Percentiles rank a stretch among this genome's conserved stretches.
Conservation (phyloP, 2,888 invertebrate species). For the Drosophila fulvimacula region DNA sequence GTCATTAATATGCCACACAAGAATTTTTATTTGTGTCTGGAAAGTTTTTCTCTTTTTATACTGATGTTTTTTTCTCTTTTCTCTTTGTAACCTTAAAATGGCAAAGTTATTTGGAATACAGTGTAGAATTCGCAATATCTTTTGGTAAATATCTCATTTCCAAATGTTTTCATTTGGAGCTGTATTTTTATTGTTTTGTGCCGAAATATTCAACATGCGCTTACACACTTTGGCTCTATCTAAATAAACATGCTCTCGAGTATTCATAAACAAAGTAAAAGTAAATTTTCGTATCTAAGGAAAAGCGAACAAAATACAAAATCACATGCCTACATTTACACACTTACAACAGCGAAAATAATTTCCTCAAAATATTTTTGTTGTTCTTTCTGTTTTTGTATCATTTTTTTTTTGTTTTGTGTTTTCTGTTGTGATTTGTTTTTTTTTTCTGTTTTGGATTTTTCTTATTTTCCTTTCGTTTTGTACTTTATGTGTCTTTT, state of each 20-base stretch:
- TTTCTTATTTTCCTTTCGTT: conserved; percentile 28
- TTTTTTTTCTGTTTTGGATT: conserved; percentile 67
- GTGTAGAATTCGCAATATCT: conserved; percentile 12
- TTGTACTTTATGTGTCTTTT: conserved; percentile 53
- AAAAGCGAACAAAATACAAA: conserved; percentile 24
- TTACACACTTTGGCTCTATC: conserved; percentile 64
- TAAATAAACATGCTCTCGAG: conserved; percentile 72
- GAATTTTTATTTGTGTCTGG: conserved; percentile 27
- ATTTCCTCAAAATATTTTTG: conserved; percentile 53
- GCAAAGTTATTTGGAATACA: conserved; percentile 12
- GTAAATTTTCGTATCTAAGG: conserved; percentile 23
- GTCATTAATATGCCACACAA: conserved; percentile 51
- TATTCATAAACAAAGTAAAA: conserved; percentile 57
- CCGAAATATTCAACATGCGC: conserved; percentile 47
- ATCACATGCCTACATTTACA: conserved; percentile 32
- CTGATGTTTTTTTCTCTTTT: no score
- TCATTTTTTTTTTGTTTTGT: conserved; percentile 37
- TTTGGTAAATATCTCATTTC: conserved; percentile 4
- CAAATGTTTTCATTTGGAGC: conserved; percentile 14
- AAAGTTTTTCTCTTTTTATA: conserved; percentile 33
- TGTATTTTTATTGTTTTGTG: conserved; percentile 25
- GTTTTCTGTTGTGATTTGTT: conserved; percentile 35
- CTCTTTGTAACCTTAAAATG: conserved; percentile 6
- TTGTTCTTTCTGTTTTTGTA: conserved; percentile 30
- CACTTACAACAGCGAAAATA: conserved; percentile 62